Evolutionary conservation across 2,888 invertebrate genomes (phyloP).

Genomic region (Acleris holmiana): DNA sequence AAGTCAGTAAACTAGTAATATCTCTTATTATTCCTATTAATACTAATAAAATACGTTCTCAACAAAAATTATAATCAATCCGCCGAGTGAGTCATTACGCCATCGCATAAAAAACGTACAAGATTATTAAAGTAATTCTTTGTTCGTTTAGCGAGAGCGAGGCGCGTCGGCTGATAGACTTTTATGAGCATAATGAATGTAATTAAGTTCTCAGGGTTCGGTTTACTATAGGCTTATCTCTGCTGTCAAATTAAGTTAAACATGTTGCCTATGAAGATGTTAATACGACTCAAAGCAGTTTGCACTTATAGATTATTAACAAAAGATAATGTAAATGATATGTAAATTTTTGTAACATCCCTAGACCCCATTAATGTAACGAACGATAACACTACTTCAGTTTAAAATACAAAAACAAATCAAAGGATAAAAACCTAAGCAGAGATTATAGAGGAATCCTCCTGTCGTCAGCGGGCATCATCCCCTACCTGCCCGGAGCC

Average conservation of each 20-base stretch:
- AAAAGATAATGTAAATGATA: too few species aligned
- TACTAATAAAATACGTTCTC: too few species aligned
- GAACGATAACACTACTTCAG: conserved; percentile 22
- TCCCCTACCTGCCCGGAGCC: conserved; percentile 55
- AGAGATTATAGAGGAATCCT: conserved; percentile 60
- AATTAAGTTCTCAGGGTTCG: conserved; percentile 23
- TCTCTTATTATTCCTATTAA: neutral
- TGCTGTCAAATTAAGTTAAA: conserved; percentile 19
- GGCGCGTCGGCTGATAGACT: conserved; percentile 25
- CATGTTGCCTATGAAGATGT: neutral
- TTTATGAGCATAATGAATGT: conserved; percentile 30
- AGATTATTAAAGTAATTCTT: conserved; percentile 37
- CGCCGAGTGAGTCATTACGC: conserved; percentile 30
- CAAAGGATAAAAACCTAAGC: conserved; percentile 41
- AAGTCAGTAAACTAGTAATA: conserved; percentile 87
- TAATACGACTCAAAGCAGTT: neutral
- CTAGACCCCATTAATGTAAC: conserved; percentile 8
- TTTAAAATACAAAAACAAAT: conserved; percentile 12
- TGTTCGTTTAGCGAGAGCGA: conserved; percentile 22
- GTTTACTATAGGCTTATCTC: conserved; percentile 1
- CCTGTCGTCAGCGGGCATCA: conserved; percentile 61
- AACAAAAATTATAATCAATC: conserved; percentile 22
- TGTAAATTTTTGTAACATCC: too few species aligned
- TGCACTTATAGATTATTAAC: too few species aligned
- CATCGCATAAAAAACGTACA: conserved; percentile 31